phyloP scores from a whole-genome alignment of 2,797 vertebrate genomes.

The Taeniopygia guttata region DNA sequence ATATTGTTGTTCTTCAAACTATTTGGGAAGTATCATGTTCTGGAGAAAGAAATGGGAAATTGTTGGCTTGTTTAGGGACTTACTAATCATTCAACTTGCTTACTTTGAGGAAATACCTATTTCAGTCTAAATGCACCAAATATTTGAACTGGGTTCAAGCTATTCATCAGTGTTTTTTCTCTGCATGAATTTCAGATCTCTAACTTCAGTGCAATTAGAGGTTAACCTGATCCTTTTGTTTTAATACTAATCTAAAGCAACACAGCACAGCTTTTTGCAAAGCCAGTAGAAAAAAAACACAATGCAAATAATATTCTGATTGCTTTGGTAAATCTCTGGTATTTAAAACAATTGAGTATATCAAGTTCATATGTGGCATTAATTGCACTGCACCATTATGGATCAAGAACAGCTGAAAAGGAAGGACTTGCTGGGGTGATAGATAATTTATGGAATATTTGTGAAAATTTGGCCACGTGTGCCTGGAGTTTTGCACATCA shows the following conservation, averaged over 20 bases:
- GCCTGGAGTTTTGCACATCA: neutral
- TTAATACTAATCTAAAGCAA: constrained; percentile 22
- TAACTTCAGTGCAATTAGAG: constrained; percentile 44
- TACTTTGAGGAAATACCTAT: constrained; percentile 49
- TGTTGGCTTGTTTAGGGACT: constrained; percentile 31
- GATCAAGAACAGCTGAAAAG: constrained; percentile 32
- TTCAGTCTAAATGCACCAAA: constrained; percentile 29
- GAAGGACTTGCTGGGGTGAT: neutral
- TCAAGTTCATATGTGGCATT: constrained; percentile 41
- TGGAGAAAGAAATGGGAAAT: constrained; percentile 21
- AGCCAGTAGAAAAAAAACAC: neutral
- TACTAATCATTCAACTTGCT: constrained; percentile 39
- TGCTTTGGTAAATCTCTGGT: constrained; percentile 24
- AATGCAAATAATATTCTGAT: constrained; percentile 4
- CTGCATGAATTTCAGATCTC: neutral
- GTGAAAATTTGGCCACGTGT: neutral
- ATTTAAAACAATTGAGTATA: constrained; percentile 27
- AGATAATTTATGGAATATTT: constrained; percentile 20
- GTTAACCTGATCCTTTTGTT: constrained; percentile 47
- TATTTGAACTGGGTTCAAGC: constrained; percentile 52
- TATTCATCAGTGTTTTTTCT: neutral
- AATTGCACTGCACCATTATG: neutral
- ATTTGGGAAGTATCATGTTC: constrained; percentile 1
- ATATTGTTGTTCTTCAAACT: neutral
- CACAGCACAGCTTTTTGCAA: neutral